Base-by-base conservation (phyloP, 1,140 invertebrate species). In the Aphis gossypii region DNA sequence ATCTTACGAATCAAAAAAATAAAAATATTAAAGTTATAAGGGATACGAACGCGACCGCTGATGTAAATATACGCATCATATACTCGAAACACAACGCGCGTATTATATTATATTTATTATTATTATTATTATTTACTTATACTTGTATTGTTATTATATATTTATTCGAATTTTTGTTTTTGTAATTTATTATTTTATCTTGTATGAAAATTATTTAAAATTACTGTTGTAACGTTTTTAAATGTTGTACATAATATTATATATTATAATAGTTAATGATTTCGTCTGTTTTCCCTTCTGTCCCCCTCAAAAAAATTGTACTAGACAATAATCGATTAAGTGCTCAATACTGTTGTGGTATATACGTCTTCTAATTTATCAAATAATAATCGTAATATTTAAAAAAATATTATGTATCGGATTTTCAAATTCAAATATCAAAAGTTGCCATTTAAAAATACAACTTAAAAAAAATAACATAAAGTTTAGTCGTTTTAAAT, bases 1-100 rank as follows among this genome's bases (percentile, higher is more conserved):
- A 87, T 87, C 30, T 46, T 87, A 87, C 86, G 44, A 87, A 87
- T 87, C 86, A 87, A 84, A 87, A 87, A 87, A 38, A 38, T 38
- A 25, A 44, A 76, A 25, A 84, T 41, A 41, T 41, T 41, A 44
- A 41, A 84, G 25, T 41, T 25, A 44, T 83, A 41, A 84, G 38
- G 44, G 9, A 84, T 84, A 11, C 83, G 83, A 2, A 84, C 38
- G 38, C 23, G 41, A 30, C 23, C 23, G 38, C 83, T 84, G 8
- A 44, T 41, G 83, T 30, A 84, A 83, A 84, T 76, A 41, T 41
- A 44, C 83, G 23, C 48, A 51, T 51, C 48, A 51, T 30, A 84
- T 30, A 84, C 20, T 38, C 35, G 20, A 83, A 83, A 38, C 8
- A 23, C 60, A 83, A 25, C 38, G 23, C 23, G 23, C 23, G 23